phyloP scores from a whole-genome alignment of 1,140 invertebrate genomes.

The Pseudomyrmex cubaensis region DNA sequence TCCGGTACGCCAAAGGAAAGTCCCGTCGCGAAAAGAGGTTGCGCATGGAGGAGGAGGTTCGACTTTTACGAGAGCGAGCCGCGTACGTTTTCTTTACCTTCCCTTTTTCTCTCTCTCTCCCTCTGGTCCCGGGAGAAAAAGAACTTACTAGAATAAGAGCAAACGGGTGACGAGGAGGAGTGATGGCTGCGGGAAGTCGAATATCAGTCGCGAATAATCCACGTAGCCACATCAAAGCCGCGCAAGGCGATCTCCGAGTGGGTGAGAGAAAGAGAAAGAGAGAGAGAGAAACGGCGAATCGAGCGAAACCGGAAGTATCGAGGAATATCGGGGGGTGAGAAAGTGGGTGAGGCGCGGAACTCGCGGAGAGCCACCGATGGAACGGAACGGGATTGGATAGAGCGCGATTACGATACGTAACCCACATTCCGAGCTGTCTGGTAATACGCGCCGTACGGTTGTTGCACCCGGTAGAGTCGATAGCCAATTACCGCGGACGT shows the following conservation, averaged over 20 bases:
- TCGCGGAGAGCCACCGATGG: constrained; percentile 24
- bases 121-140: constrained; percentile 18
- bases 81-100: not conserved
- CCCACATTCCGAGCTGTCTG: constrained; percentile 55
- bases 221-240: constrained; percentile 61
- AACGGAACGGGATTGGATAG: constrained; percentile 49
- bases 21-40: not conserved
- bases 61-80: not conserved
- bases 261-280: not conserved
- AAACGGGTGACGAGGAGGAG: not conserved
- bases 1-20: constrained; percentile 41
- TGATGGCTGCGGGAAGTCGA: not conserved
- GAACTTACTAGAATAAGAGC: not conserved
- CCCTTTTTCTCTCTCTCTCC: not conserved
- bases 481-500: constrained; percentile 71
- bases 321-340: not conserved
- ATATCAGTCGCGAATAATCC: constrained; percentile 57
- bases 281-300: not conserved
- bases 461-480: constrained; percentile 61
- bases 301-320: not conserved
- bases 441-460: constrained; percentile 52
- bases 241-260: not conserved
- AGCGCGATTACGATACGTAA: constrained; percentile 61
- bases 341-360: constrained; percentile 31
- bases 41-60: constrained; percentile 7